These are phyloP conservation scores for Tamias sibiricus DNA, from an alignment of 2,113 vertebrate species.

Conservation along the genomic window DNA sequence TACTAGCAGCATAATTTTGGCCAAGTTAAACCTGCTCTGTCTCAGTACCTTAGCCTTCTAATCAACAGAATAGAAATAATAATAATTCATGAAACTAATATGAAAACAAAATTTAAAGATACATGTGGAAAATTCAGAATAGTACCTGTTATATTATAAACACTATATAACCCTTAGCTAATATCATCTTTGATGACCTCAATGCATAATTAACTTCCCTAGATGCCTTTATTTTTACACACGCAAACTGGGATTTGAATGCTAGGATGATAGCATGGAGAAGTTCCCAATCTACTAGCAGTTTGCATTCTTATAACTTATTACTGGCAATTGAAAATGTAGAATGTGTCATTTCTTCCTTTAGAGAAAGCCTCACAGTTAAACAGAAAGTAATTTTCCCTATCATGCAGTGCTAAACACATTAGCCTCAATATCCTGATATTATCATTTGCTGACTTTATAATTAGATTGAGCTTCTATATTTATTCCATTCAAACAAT, in stretches of 20 bases:
- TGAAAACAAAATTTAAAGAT: not conserved
- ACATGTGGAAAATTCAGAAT: not conserved
- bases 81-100: not conserved
- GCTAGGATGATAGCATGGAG: not conserved
- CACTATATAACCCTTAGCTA: not conserved
- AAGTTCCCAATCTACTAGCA: not conserved
- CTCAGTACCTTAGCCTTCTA: not conserved
- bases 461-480: constrained; percentile 25
- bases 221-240: not conserved
- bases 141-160: not conserved
- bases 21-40: not conserved
- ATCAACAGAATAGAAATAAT: not conserved
- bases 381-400: not conserved
- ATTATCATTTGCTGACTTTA: not conserved
- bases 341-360: not conserved
- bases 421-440: not conserved
- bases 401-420: not conserved
- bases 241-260: not conserved
- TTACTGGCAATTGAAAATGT: not conserved
- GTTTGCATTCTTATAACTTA: not conserved
- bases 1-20: not conserved
- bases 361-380: not conserved
- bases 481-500: constrained; percentile 28
- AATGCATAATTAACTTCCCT: not conserved
- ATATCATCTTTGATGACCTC: not conserved